These are phyloP conservation scores for Cataglyphis albicans DNA, from an alignment of 2,888 invertebrate genomes.

Conservation along the genomic window DNA sequence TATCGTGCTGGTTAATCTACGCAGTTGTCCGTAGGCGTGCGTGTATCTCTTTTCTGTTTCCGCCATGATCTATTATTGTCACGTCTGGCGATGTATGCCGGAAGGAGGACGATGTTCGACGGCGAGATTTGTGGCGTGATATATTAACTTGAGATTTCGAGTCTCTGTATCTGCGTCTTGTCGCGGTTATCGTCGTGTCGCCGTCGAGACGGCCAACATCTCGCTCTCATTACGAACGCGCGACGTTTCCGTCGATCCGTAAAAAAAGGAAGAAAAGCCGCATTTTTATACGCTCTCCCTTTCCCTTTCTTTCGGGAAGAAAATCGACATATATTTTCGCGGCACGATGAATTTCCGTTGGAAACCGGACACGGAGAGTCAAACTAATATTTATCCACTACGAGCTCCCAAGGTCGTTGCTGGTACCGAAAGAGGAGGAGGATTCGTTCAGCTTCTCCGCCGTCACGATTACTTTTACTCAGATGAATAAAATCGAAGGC, in stretches of 20 bases:
- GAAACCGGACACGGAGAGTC: slow-evolving; percentile 46
- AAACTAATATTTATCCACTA: slow-evolving; percentile 74
- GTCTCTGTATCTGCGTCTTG: not conserved
- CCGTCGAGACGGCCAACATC: slow-evolving; percentile 10
- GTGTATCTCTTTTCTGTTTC: slow-evolving; percentile 87
- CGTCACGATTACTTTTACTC: slow-evolving; percentile 5
- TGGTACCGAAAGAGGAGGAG: not conserved
- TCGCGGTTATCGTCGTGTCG: slow-evolving; percentile 13
- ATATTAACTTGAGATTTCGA: not conserved
- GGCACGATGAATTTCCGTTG: not conserved
- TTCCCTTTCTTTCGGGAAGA: not conserved
- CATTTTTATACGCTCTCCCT: not conserved
- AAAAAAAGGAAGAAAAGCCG: not conserved
- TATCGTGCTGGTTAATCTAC: slow-evolving; percentile 89
- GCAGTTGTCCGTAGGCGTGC: slow-evolving; percentile 90
- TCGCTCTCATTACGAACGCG: not conserved
- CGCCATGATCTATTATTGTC: slow-evolving; percentile 74
- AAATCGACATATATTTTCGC: slow-evolving; percentile 43
- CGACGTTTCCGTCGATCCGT: not conserved
- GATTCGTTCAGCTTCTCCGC: not conserved
- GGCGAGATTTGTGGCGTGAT: not conserved
- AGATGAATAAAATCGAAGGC: not conserved
- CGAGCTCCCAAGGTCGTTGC: slow-evolving; percentile 26
- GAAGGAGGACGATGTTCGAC: not conserved
- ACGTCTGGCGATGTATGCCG: not conserved